phyloP scores from a whole-genome alignment of 2,888 invertebrate species.

The Oscheius sp. region DNA sequence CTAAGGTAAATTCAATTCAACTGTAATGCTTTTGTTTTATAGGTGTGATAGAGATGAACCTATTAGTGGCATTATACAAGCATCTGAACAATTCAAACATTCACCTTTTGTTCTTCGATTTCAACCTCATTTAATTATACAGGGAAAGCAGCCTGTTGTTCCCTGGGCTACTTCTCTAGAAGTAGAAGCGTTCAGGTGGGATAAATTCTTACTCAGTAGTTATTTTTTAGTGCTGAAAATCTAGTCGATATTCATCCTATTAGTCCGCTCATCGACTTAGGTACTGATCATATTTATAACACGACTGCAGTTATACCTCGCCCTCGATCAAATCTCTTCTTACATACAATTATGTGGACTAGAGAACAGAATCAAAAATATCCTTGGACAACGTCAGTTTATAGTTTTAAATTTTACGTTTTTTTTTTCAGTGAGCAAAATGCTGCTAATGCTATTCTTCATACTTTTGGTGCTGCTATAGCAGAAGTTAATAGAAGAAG shows the following conservation, averaged over 20 bases:
- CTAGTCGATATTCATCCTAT: slow-evolving; percentile 67
- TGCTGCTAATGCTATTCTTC: slow-evolving; percentile 68
- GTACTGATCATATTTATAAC: slow-evolving; percentile 66
- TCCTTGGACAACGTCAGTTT: slow-evolving; percentile 68
- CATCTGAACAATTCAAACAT: slow-evolving; percentile 47
- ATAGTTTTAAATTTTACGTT: background rate
- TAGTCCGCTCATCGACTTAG: slow-evolving; percentile 68
- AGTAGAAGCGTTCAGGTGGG: slow-evolving; percentile 56
- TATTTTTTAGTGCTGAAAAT: slow-evolving; percentile 30
- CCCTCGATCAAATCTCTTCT: slow-evolving; percentile 32
- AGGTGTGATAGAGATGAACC: slow-evolving; percentile 56
- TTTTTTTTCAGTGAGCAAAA: slow-evolving; percentile 65
- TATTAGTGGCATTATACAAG: slow-evolving; percentile 52
- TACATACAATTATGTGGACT: slow-evolving; percentile 65
- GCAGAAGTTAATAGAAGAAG: slow-evolving; percentile 59
- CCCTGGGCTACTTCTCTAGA: slow-evolving; percentile 47
- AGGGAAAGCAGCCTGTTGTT: slow-evolving; percentile 51
- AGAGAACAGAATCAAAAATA: slow-evolving; percentile 71
- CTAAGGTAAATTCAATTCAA: slow-evolving; percentile 48
- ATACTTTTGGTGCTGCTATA: slow-evolving; percentile 69
- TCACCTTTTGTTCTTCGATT: slow-evolving; percentile 66
- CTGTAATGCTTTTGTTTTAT: no score
- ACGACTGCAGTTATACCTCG: slow-evolving; percentile 49
- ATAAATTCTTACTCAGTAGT: background rate
- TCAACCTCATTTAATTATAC: slow-evolving; percentile 68